Conservation (phyloP, 1,140 invertebrate species). For the Metopolophium dirhodum region DNA sequence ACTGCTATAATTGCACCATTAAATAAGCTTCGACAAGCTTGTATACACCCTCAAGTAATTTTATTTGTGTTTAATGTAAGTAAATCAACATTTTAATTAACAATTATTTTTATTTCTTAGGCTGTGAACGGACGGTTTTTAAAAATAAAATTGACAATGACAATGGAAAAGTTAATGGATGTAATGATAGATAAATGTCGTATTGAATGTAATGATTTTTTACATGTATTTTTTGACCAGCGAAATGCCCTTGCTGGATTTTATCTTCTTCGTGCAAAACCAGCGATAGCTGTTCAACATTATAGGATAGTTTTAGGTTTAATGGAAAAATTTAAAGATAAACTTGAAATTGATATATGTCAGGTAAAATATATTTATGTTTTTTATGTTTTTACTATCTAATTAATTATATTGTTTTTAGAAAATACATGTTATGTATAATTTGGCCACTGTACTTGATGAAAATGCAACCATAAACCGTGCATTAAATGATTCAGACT, state of each 20-base stretch:
- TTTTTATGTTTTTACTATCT: conserved; percentile 4
- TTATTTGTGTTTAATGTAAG: neutral
- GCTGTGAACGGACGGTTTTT: conserved; percentile 69
- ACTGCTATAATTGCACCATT: conserved; percentile 70
- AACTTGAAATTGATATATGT: conserved; percentile 67
- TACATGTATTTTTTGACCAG: conserved; percentile 70
- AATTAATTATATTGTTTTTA: conserved; percentile 58
- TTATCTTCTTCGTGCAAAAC: conserved; percentile 69
- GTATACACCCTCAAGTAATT: conserved; percentile 72
- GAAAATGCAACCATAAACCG: conserved; percentile 62
- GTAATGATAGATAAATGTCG: conserved; percentile 72
- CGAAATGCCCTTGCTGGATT: conserved; percentile 75
- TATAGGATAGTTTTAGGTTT: conserved; percentile 71
- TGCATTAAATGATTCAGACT: conserved; percentile 66
- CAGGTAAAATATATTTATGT: conserved; percentile 62
- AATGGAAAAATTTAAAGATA: conserved; percentile 66
- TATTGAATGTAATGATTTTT: conserved; percentile 71
- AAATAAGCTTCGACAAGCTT: conserved; percentile 74
- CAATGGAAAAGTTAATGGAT: conserved; percentile 74
- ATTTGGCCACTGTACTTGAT: conserved; percentile 69
- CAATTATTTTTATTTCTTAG: conserved; percentile 50
- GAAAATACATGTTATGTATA: conserved; percentile 74
- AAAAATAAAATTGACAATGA: conserved; percentile 68
- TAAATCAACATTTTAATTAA: neutral
- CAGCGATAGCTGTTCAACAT: conserved; percentile 66